Conservation (phyloP, 2,888 invertebrate species). For the Netelia inedita region DNA sequence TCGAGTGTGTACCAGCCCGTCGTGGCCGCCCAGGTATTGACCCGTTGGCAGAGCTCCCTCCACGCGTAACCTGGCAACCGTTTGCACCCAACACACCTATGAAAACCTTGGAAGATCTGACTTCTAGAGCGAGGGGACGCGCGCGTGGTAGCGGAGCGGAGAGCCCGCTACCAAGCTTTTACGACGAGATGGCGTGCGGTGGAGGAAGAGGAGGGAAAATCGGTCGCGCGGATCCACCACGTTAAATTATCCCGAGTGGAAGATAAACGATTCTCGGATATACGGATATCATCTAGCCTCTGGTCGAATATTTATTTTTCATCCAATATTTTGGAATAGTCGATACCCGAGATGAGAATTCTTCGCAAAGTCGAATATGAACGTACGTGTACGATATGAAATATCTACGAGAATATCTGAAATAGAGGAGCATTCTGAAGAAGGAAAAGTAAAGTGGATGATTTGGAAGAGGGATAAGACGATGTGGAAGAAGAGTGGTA, state of each 20-base stretch:
- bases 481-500: background rate
- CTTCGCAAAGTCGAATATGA: background rate
- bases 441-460: slow-evolving; percentile 26
- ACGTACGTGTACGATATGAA: background rate
- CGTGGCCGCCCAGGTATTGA: slow-evolving; percentile 82
- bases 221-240: slow-evolving; percentile 43
- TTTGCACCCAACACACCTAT: slow-evolving; percentile 84
- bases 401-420: slow-evolving; percentile 7
- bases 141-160: slow-evolving; percentile 63
- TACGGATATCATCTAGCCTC: slow-evolving; percentile 14
- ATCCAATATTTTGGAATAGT: no score
- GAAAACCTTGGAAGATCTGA: slow-evolving; percentile 85
- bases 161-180: slow-evolving; percentile 50
- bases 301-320: no score
- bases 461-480: slow-evolving; percentile 6
- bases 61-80: slow-evolving; percentile 83
- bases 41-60: slow-evolving; percentile 83
- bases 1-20: slow-evolving; percentile 62
- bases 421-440: slow-evolving; percentile 6
- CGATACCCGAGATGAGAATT: no score
- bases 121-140: slow-evolving; percentile 73
- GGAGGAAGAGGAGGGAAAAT: slow-evolving; percentile 41
- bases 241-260: slow-evolving; percentile 40
- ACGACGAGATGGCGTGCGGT: background rate
- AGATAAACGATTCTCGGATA: slow-evolving; percentile 8